Evolutionary conservation across 2,888 invertebrate species (phyloP), one percentile per base, ranked within the genome.

Genomic region (Lamproptera curius): DNA sequence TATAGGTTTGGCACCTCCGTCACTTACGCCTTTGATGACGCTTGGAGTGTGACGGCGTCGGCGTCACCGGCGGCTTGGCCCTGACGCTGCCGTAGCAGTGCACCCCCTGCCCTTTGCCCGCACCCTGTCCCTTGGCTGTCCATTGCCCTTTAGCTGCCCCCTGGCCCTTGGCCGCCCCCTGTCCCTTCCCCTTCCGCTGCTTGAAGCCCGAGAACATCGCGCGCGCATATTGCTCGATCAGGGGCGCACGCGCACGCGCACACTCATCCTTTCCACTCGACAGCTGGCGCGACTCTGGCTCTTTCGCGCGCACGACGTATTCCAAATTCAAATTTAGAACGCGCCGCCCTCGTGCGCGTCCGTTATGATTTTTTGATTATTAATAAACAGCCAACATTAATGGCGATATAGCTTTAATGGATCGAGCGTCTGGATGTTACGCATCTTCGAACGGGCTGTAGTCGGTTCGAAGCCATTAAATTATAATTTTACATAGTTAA

Each of bases 191-290:
- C 55, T 82, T 78, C 28, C 88, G 81, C 55, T 90, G 67, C 69
- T 90, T 90, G 67, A 91, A 89, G 56, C 88, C 88, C 42, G 89
- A 81, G 61, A 91, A 90, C 90, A 91, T 91, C 50, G 53, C 58
- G 62, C 63, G 59, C 57, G 46, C 55, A 59, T 58, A 51, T 53
- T 53, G 50, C 60, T 63, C 64, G 58, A 42, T 63, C 66, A 65
- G 62, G 51, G 44, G 46, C 57, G 55, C 46, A 55, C 48, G 54
- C 51, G 36, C 48, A 36, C 28, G 38, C 17, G 41, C 44, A n/a
- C 37, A 41, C 35, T 40, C 46, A 46, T 55, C 62, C 23, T 20
- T 16, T 14, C 37, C 13, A 26, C 46, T 8, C 39, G 36, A 23
- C 36, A 13, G 15, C 16, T 16, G 42, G 42, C 45, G 48, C 52